Evolutionary conservation across 1,140 invertebrate genomes (phyloP).

Genomic region (Magallana angulata): DNA sequence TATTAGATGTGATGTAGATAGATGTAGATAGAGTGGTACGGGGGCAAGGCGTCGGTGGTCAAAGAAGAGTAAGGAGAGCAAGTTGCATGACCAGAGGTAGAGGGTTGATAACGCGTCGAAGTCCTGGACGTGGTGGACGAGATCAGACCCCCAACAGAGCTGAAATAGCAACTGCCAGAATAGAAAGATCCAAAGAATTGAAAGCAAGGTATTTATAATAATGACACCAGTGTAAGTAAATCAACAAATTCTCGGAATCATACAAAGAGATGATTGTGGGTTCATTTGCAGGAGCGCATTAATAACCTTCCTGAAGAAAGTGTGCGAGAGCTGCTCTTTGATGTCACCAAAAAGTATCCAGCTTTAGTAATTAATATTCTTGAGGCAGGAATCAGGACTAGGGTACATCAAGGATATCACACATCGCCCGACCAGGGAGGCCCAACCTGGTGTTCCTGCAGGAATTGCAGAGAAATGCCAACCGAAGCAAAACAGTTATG

Average conservation of each 20-base stretch:
- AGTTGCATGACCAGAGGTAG: too few relatives aligned
- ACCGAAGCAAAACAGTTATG: slow-evolving; percentile 19
- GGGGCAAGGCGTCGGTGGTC: too few relatives aligned
- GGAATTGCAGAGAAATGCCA: slow-evolving; percentile 37
- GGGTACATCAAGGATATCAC: neutral
- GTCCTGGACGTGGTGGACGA: too few relatives aligned
- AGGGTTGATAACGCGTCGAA: too few relatives aligned
- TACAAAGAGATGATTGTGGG: neutral
- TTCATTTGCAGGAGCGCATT: slow-evolving; percentile 12
- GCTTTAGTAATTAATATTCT: neutral
- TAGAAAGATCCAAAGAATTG: too few relatives aligned
- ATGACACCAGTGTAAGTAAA: neutral
- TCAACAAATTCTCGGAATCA: neutral
- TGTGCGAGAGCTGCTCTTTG: neutral
- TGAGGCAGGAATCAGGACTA: neutral
- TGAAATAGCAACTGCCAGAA: too few relatives aligned
- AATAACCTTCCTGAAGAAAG: neutral
- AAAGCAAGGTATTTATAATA: neutral
- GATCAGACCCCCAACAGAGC: too few relatives aligned
- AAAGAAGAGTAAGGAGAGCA: too few relatives aligned
- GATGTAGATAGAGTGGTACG: too few relatives aligned
- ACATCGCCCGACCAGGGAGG: neutral
- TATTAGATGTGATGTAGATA: too few relatives aligned
- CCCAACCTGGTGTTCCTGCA: slow-evolving; percentile 35
- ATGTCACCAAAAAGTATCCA: too few relatives aligned